These are phyloP conservation scores for Andrena bicolor DNA, from an alignment of 2,888 invertebrate species.

Conservation along the genomic window DNA sequence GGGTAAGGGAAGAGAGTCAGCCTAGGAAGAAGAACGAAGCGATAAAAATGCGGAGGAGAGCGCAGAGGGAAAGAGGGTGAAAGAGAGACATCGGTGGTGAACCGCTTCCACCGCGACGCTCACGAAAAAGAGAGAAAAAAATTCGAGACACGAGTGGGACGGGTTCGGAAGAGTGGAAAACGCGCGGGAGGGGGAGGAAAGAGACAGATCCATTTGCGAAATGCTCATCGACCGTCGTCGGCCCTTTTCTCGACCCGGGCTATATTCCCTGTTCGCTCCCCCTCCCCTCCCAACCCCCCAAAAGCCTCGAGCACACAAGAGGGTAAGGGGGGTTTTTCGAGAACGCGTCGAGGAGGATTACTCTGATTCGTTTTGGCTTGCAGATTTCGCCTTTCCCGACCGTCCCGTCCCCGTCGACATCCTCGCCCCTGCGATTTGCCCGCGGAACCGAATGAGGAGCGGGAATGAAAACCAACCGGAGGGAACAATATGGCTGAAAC, in stretches of 20 bases:
- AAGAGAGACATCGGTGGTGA: constrained; percentile 65
- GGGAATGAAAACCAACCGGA: constrained; percentile 28
- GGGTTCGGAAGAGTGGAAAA: constrained; percentile 8
- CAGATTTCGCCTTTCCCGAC: constrained; percentile 80
- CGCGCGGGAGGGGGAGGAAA: constrained; percentile 50
- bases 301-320: constrained; percentile 30
- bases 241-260: constrained; percentile 67
- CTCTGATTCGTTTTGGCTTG: constrained; percentile 84
- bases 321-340: constrained; percentile 76
- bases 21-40: constrained; percentile 28
- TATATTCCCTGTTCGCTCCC: constrained; percentile 46
- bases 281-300: too few relatives aligned
- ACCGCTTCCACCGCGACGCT: constrained; percentile 63
- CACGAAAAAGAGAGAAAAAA: constrained; percentile 36
- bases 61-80: constrained; percentile 26
- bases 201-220: constrained; percentile 83
- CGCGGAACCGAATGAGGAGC: constrained; percentile 22
- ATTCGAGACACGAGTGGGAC: constrained; percentile 26
- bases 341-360: constrained; percentile 81
- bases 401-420: constrained; percentile 53
- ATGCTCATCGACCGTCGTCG: constrained; percentile 82
- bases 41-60: constrained; percentile 30
- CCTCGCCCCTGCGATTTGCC: constrained; percentile 50
- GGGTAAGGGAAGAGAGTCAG: constrained; percentile 26
- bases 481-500: constrained; percentile 40